A percentile compares a stretch with the other conserved stretches of the same genome.
phyloP scores from a whole-genome alignment of 2,888 invertebrate species.

The Nymphalis polychloros region DNA sequence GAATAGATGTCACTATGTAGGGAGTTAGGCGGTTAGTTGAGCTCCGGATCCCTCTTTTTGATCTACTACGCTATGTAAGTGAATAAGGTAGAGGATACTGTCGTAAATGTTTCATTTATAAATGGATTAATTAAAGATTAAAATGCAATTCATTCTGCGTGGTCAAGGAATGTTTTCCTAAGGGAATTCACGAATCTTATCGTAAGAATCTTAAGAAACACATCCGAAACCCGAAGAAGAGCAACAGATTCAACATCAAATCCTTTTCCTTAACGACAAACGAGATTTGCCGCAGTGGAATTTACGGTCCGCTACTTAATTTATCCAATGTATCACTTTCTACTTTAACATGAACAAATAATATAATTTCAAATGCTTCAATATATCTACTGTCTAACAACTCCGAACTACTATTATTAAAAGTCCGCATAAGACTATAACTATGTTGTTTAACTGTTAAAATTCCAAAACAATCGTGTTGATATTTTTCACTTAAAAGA shows the following conservation, averaged over 20 bases:
- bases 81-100: background rate
- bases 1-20: no score
- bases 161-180: background rate
- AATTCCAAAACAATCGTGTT: no score
- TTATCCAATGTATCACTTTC: background rate
- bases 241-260: background rate
- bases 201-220: background rate
- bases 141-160: background rate
- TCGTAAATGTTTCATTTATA: background rate
- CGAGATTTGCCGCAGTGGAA: background rate
- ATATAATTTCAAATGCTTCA: no score
- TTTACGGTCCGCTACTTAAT: background rate
- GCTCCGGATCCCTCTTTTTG: no score
- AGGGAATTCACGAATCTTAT: background rate
- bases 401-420: no score
- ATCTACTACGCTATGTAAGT: background rate
- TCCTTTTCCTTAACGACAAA: background rate
- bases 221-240: background rate
- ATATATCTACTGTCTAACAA: no score
- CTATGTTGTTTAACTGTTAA: no score
- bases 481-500: no score
- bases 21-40: no score
- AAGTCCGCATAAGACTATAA: no score
- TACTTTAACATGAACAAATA: no score
- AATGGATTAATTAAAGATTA: background rate